These are phyloP conservation scores for Homarus americanus DNA, from an alignment of 1,140 invertebrate genomes.

Conservation along the genomic window DNA sequence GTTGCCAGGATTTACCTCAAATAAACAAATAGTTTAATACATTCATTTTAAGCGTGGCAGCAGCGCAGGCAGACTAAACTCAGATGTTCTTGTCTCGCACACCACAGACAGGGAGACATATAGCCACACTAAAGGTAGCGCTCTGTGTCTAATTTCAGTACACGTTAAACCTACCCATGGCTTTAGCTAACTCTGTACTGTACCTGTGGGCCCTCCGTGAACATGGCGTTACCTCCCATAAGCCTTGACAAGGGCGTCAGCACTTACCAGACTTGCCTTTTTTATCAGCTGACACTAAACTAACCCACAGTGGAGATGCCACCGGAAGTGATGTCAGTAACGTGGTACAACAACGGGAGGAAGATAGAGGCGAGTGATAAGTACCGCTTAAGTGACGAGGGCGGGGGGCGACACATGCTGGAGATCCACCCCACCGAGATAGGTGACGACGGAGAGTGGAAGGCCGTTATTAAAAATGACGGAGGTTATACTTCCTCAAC, in stretches of 20 bases:
- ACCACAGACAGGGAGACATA: too few relatives aligned
- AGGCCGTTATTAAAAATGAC: constrained; percentile 82
- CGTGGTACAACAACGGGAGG: constrained; percentile 91
- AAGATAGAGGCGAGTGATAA: constrained; percentile 82
- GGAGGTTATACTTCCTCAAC: constrained; percentile 82
- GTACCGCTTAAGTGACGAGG: constrained; percentile 88
- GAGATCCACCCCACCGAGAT: constrained; percentile 86
- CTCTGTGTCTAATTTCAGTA: too few relatives aligned
- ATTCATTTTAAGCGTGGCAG: too few relatives aligned
- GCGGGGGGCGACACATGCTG: constrained; percentile 87
- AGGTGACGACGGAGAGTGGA: constrained; percentile 92
- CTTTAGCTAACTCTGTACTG: too few relatives aligned
- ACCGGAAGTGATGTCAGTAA: constrained; percentile 65
- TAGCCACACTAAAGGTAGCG: too few relatives aligned
- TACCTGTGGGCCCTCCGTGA: too few relatives aligned
- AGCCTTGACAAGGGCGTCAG: neutral
- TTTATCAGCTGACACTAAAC: too few relatives aligned
- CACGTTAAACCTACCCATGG: too few relatives aligned
- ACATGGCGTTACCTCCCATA: neutral
- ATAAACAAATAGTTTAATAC: too few relatives aligned
- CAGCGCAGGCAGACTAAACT: too few relatives aligned
- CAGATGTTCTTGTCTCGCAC: too few relatives aligned
- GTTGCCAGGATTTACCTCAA: too few relatives aligned
- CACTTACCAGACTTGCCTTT: neutral
- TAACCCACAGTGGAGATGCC: constrained; percentile 57